These are phyloP conservation scores for Archegozetes longisetosus DNA, from an alignment of 1,140 invertebrate species.

Conservation along the genomic window DNA sequence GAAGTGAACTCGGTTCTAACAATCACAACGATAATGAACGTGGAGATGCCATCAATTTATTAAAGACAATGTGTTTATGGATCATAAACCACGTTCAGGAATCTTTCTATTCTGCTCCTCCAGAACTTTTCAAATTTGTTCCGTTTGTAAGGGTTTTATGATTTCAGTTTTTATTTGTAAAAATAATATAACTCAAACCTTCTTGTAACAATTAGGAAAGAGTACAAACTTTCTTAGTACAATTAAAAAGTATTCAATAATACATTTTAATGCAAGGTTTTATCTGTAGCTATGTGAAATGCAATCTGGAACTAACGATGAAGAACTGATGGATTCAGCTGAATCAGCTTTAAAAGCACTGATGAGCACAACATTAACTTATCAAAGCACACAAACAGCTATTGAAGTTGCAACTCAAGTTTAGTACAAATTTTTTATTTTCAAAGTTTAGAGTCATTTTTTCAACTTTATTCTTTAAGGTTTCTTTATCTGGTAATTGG, in stretches of 20 bases:
- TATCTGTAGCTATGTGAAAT: conserved; percentile 55
- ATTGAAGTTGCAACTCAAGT: conserved; percentile 16
- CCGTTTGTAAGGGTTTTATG: conserved; percentile 28
- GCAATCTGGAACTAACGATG: conserved; percentile 54
- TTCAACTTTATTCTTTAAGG: too few species aligned
- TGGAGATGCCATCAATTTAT: conserved; percentile 14
- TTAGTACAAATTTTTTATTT: conserved; percentile 11
- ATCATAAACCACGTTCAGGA: conserved; percentile 32
- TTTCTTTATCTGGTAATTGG: conserved; percentile 44
- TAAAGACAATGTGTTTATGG: conserved; percentile 40
- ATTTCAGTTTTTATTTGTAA: too few species aligned
- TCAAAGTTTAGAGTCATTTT: not conserved
- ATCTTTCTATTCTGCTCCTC: conserved; percentile 33
- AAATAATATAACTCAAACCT: not conserved
- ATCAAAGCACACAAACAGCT: conserved; percentile 22
- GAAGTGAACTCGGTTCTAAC: too few species aligned
- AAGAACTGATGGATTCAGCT: conserved; percentile 53
- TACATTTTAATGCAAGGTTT: too few species aligned
- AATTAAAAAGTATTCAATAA: too few species aligned
- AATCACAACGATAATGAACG: not conserved
- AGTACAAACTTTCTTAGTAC: too few species aligned
- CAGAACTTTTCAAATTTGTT: conserved; percentile 41
- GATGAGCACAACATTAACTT: conserved; percentile 30
- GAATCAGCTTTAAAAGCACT: conserved; percentile 45
- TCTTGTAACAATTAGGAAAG: too few species aligned